Conservation (phyloP, 2,113 vertebrate species). For the Panthera leo region DNA sequence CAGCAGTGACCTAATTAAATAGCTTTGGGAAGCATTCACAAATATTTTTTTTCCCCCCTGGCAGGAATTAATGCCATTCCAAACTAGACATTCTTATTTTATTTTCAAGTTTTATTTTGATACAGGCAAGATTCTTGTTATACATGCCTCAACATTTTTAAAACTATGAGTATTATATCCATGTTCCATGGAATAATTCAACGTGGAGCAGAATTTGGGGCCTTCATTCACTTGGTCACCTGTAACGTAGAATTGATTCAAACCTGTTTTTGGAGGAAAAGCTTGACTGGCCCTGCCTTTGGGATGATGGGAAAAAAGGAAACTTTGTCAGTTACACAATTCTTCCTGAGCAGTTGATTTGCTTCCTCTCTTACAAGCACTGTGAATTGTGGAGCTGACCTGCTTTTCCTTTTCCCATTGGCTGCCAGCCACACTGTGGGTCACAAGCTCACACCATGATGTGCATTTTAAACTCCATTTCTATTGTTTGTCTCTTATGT, state of each 20-base stretch:
- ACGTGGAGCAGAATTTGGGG: background rate
- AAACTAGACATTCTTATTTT: background rate
- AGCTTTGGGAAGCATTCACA: background rate
- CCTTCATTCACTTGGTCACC: background rate
- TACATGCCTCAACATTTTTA: background rate
- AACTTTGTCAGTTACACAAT: background rate
- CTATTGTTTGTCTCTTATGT: background rate
- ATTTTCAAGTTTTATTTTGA: background rate
- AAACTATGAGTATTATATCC: background rate
- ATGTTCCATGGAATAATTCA: background rate
- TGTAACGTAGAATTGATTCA: background rate
- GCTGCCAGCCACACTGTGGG: background rate
- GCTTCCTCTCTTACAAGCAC: background rate
- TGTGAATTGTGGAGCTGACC: slow-evolving; percentile 44
- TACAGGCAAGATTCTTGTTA: background rate
- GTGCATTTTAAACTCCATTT: background rate
- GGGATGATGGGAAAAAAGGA: slow-evolving; percentile 32
- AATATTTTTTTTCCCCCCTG: background rate
- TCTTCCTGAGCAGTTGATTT: background rate
- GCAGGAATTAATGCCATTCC: background rate
- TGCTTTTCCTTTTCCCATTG: slow-evolving; percentile 48
- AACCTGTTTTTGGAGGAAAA: slow-evolving; percentile 30
- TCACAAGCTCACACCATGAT: background rate
- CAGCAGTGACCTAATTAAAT: background rate
- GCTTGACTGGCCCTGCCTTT: background rate